phyloP scores from a whole-genome alignment of 37 sponge, comb jelly and placozoan species.

The Spongilla lacustris region DNA sequence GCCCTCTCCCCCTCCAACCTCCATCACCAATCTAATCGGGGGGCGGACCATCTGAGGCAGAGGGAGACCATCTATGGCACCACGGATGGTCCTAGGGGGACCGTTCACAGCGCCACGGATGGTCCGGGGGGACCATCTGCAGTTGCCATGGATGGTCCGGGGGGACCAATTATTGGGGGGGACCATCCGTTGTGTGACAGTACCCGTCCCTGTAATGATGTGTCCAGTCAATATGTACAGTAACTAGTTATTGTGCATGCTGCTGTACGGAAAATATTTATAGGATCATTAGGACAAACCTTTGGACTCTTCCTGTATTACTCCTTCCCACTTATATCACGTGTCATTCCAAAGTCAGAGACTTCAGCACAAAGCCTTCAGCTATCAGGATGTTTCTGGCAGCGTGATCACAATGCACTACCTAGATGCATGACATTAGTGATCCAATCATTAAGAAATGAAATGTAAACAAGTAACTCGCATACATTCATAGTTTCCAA shows the following conservation, averaged over 20 bases:
- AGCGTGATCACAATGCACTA: conserved; percentile 78
- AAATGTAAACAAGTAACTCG: neutral
- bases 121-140: too few relatives aligned
- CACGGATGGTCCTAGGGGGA: too few relatives aligned
- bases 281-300: neutral
- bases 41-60: too few relatives aligned
- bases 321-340: conserved; percentile 38
- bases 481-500: conserved; percentile 48
- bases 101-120: too few relatives aligned
- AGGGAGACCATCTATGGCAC: too few relatives aligned
- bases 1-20: too few relatives aligned
- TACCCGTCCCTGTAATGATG: conserved; percentile 39
- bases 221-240: neutral
- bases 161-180: too few relatives aligned
- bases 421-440: conserved; percentile 2
- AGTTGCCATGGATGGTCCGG: too few relatives aligned
- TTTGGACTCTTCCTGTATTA: conserved; percentile 8
- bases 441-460: neutral
- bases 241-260: neutral
- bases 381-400: conserved; percentile 79
- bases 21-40: too few relatives aligned
- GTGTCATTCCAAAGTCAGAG: conserved; percentile 80
- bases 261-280: too few relatives aligned
- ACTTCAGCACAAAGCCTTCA: conserved; percentile 71
- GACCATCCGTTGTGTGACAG: too few relatives aligned